Conservation (phyloP, 2,113 vertebrate species). For the Thymallus thymallus region DNA sequence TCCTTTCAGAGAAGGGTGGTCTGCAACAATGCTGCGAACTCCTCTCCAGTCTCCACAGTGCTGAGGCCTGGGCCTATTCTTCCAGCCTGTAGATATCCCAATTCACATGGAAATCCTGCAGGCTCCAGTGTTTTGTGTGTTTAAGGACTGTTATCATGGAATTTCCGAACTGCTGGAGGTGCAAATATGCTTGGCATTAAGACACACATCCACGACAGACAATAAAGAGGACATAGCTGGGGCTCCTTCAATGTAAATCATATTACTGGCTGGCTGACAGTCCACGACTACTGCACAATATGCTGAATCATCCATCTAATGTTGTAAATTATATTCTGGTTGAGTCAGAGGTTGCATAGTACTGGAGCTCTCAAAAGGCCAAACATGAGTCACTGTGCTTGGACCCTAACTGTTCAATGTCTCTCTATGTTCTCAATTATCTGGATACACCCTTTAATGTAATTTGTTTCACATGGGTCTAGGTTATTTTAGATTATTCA, state of each 20-base stretch:
- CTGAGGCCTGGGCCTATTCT: neutral
- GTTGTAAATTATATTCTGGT: no score
- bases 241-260: neutral
- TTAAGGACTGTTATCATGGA: neutral
- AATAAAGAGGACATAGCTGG: neutral
- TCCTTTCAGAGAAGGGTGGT: neutral
- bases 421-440: no score
- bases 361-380: no score
- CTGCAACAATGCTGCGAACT: neutral
- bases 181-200: neutral
- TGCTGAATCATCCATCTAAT: no score
- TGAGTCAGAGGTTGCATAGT: no score
- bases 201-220: neutral
- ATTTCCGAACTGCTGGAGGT: conserved; percentile 1
- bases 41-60: neutral
- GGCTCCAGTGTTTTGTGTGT: neutral
- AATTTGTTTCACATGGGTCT: no score
- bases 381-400: no score
- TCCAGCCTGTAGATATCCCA: neutral
- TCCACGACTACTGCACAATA: no score
- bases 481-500: no score
- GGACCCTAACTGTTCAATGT: no score
- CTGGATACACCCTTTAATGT: no score
- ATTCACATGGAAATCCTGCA: neutral
- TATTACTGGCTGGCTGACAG: no score